Evolutionary conservation across 2,888 invertebrate genomes (phyloP).

Genomic region (Gastrophysa polygoni): DNA sequence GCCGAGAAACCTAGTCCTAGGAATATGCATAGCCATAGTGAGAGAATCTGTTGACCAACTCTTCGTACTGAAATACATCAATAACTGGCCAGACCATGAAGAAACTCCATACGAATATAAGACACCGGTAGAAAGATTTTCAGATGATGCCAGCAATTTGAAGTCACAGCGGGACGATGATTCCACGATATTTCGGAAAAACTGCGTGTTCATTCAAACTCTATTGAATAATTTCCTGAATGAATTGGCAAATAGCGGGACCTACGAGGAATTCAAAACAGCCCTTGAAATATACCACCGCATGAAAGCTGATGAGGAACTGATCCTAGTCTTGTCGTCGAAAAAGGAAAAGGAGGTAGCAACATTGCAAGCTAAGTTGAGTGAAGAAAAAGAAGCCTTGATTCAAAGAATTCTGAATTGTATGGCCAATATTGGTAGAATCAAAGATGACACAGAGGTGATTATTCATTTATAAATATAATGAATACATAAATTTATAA

Average conservation of each 20-base stretch:
- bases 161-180: slow-evolving; percentile 16
- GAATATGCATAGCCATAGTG: slow-evolving; percentile 27
- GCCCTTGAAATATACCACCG: slow-evolving; percentile 31
- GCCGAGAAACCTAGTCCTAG: slow-evolving; percentile 15
- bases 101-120: slow-evolving; percentile 24
- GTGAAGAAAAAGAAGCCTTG: slow-evolving; percentile 37
- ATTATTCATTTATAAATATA: not conserved
- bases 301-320: slow-evolving; percentile 31
- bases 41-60: slow-evolving; percentile 35
- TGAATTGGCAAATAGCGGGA: slow-evolving; percentile 30
- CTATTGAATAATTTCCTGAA: slow-evolving; percentile 29
- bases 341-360: slow-evolving; percentile 31
- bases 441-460: slow-evolving; percentile 50
- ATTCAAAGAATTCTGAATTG: slow-evolving; percentile 33
- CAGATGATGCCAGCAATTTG: not conserved
- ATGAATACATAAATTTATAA: too few relatives aligned
- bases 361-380: slow-evolving; percentile 33
- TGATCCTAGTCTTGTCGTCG: slow-evolving; percentile 25
- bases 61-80: slow-evolving; percentile 32
- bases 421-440: slow-evolving; percentile 43
- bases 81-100: slow-evolving; percentile 28
- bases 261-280: slow-evolving; percentile 31
- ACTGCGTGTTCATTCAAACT: slow-evolving; percentile 34
- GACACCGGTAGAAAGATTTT: slow-evolving; percentile 31
- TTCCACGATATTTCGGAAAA: slow-evolving; percentile 26